These are phyloP conservation scores for Centrocercus urophasianus DNA, from an alignment of 2,113 vertebrate species.

Conservation along the genomic window DNA sequence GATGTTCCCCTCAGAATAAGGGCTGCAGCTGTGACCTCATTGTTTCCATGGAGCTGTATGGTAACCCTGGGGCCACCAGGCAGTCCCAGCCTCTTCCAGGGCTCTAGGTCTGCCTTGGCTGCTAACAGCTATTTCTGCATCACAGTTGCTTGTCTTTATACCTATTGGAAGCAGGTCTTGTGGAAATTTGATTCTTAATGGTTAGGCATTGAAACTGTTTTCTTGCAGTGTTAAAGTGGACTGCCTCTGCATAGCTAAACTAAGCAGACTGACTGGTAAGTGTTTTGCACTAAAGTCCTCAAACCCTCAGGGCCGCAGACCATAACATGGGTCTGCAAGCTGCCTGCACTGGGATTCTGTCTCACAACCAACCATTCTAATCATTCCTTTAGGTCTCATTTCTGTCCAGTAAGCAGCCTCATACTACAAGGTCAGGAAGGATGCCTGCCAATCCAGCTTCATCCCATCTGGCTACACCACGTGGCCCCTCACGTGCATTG, in stretches of 20 bases:
- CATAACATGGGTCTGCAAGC: fast-evolving
- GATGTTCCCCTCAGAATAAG: not conserved
- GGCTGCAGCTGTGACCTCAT: not conserved
- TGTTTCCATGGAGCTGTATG: fast-evolving
- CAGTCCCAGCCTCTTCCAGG: fast-evolving
- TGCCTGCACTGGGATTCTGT: not conserved
- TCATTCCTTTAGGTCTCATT: not conserved
- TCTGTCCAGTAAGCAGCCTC: not conserved
- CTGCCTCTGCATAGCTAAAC: not conserved
- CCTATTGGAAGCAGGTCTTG: not conserved
- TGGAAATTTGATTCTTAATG: not conserved
- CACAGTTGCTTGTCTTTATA: not conserved
- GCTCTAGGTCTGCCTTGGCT: not conserved
- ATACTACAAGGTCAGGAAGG: not conserved
- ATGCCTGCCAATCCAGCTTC: not conserved
- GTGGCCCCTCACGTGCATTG: fast-evolving
- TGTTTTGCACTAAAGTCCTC: not conserved
- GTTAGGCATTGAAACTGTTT: not conserved
- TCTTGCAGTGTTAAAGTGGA: fast-evolving
- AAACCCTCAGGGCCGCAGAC: not conserved
- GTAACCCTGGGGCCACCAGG: fast-evolving
- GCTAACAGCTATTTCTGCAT: fast-evolving
- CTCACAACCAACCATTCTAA: not conserved
- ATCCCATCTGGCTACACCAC: fast-evolving
- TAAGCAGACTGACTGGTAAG: fast-evolving